Evolutionary conservation across 2,113 vertebrate genomes (phyloP).

Genomic region (Taurulus bubalis): DNA sequence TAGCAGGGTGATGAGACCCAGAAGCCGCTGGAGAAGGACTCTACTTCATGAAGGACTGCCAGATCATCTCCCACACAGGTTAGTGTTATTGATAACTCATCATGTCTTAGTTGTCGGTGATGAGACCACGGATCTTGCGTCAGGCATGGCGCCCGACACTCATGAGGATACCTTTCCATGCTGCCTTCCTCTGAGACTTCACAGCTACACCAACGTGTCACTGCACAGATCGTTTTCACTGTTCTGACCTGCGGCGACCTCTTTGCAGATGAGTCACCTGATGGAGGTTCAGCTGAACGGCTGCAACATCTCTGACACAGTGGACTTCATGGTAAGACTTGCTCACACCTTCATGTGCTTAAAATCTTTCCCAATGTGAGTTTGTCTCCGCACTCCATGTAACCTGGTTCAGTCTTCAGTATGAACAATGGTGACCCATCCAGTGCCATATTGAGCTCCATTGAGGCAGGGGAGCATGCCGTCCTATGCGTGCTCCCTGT

Average conservation of each 20-base stretch:
- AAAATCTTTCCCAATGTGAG: too few species aligned
- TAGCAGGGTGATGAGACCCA: constrained; percentile 99
- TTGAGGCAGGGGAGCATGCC: constrained; percentile 84
- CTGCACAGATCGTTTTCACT: fast-evolving
- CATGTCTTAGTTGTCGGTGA: constrained; percentile 73
- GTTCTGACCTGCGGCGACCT: not conserved
- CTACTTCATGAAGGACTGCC: constrained; percentile 96
- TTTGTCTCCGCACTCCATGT: constrained; percentile 80
- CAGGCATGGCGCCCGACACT: constrained; percentile 85
- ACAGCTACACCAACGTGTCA: fast-evolving
- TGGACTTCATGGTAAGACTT: too few species aligned
- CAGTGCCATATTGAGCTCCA: constrained; percentile 81
- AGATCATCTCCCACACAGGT: too few species aligned
- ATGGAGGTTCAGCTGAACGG: too few species aligned
- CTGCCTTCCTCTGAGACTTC: constrained; percentile 94
- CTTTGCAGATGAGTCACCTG: constrained; percentile 91
- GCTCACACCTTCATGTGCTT: too few species aligned
- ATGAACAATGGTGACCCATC: constrained; percentile 86
- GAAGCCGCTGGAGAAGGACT: constrained; percentile 98
- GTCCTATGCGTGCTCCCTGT: constrained; percentile 79
- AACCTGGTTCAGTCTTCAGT: constrained; percentile 82
- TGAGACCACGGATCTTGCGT: constrained; percentile 86
- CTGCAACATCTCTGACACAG: too few species aligned
- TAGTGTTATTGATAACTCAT: not conserved
- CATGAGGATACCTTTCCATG: constrained; percentile 88